Evolutionary conservation across 2,113 vertebrate species (phyloP).

Genomic region (Mixornis gularis): DNA sequence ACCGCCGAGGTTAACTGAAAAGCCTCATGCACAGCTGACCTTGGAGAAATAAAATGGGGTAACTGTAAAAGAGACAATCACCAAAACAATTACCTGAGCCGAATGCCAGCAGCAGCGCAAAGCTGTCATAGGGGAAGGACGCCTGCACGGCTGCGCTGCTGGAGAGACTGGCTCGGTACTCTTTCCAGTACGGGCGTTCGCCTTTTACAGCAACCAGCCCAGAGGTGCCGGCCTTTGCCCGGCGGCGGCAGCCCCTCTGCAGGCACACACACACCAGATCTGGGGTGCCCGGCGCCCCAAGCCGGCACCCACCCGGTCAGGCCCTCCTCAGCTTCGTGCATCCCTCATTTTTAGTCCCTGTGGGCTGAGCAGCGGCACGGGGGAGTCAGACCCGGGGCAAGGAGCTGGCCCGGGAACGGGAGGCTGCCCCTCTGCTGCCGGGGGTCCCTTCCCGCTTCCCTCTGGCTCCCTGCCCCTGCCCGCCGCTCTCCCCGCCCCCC

Average conservation of each 20-base stretch:
- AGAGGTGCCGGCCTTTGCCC: not conserved
- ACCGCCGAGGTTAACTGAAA: not conserved
- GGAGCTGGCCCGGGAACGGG: too few relatives aligned
- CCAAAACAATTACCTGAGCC: not conserved
- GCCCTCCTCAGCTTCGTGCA: not conserved
- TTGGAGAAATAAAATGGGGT: not conserved
- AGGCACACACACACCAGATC: not conserved
- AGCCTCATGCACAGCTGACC: not conserved
- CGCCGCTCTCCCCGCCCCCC: not conserved
- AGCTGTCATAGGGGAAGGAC: not conserved
- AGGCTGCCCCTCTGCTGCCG: too few relatives aligned
- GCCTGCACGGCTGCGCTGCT: not conserved
- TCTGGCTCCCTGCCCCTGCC: not conserved
- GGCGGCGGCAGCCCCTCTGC: not conserved
- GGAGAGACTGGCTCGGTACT: not conserved
- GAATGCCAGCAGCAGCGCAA: not conserved
- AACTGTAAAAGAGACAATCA: not conserved
- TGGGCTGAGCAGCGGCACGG: not conserved
- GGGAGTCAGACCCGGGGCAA: not conserved
- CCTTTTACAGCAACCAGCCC: not conserved
- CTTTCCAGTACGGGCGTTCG: not conserved
- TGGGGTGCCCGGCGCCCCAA: not conserved
- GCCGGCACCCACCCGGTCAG: accelerated
- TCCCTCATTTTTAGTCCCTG: not conserved
- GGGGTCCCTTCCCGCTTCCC: not conserved